phyloP scores from a whole-genome alignment of 23 tunicate species.

The Ciona savignyi region DNA sequence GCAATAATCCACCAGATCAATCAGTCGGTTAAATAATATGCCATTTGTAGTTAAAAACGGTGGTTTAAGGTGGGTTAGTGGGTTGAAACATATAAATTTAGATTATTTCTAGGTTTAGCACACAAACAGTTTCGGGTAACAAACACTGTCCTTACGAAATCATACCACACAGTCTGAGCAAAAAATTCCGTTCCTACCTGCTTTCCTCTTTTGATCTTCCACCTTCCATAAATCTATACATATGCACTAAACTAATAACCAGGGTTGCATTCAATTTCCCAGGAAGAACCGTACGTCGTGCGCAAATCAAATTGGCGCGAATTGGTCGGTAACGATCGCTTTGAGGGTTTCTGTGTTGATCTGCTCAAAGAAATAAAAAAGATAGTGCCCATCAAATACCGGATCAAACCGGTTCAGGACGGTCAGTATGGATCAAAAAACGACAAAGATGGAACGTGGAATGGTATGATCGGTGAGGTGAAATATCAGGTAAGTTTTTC shows the following conservation, averaged over 20 bases:
- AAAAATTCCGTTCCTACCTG: no score
- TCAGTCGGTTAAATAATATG: no score
- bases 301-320: constrained; percentile 24
- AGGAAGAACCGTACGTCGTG: constrained; percentile 53
- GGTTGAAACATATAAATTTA: no score
- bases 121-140: background rate
- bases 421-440: constrained; percentile 50
- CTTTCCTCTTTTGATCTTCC: no score
- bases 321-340: constrained; percentile 41
- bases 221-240: no score
- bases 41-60: no score
- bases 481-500: constrained; percentile 30
- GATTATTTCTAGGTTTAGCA: background rate
- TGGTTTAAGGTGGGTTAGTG: no score
- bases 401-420: constrained; percentile 37
- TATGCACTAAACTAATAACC: no score
- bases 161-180: no score
- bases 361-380: constrained; percentile 25
- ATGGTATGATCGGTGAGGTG: constrained; percentile 75
- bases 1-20: no score
- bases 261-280: no score
- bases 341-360: constrained; percentile 55
- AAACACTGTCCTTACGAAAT: no score
- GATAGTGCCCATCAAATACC: constrained; percentile 25
- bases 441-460: constrained; percentile 43